phyloP scores from a whole-genome alignment of 2,113 vertebrate species.

The Gopherus evgoodei region DNA sequence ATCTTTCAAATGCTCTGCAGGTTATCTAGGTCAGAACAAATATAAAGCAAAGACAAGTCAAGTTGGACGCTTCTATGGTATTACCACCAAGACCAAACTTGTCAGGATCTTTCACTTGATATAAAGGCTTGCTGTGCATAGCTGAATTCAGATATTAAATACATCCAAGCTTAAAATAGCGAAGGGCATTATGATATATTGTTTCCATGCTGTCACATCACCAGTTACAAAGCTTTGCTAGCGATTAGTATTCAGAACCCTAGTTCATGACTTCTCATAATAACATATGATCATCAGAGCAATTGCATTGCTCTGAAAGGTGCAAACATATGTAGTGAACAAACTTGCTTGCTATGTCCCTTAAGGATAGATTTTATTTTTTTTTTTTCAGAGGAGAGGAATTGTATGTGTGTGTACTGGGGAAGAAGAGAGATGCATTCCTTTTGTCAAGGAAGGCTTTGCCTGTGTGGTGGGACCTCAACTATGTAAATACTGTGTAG shows the following conservation, averaged over 20 bases:
- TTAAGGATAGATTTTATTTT: neutral
- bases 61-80: constrained; percentile 37
- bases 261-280: neutral
- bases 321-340: too few species aligned
- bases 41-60: neutral
- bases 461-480: neutral
- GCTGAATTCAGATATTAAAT: constrained; percentile 49
- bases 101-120: constrained; percentile 39
- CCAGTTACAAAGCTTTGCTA: neutral
- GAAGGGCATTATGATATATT: constrained; percentile 13
- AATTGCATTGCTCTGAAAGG: neutral
- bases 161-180: constrained; percentile 27
- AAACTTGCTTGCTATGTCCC: too few species aligned
- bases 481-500: neutral
- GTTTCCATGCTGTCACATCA: constrained; percentile 26
- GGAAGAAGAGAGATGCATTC: neutral
- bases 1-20: neutral
- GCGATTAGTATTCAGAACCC: neutral
- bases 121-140: constrained; percentile 4
- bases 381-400: neutral
- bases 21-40: constrained; percentile 28
- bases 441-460: neutral
- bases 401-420: neutral
- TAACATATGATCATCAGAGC: neutral
- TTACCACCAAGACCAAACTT: constrained; percentile 17